phyloP scores from a whole-genome alignment of 1,140 invertebrate species.

The Bombus cullumanus region DNA sequence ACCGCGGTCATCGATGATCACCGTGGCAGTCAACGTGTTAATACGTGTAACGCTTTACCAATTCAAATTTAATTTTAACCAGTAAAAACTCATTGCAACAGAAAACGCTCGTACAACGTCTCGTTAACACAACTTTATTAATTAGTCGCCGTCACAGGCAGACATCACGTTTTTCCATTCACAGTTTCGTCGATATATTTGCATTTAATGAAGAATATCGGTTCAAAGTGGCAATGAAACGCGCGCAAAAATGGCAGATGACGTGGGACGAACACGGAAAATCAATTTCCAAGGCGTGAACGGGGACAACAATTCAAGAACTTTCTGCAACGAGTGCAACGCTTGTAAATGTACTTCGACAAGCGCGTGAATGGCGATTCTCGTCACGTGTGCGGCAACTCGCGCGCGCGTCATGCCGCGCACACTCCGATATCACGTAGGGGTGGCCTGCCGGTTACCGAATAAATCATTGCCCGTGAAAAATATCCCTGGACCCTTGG shows the following conservation, averaged over 20 bases:
- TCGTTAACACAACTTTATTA: neutral
- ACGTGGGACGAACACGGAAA: conserved; percentile 17
- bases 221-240: conserved; percentile 24
- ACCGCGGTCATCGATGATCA: no score
- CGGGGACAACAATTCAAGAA: conserved; percentile 34
- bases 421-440: conserved; percentile 9
- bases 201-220: conserved; percentile 18
- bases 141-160: neutral
- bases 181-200: neutral
- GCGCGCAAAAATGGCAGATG: conserved; percentile 7
- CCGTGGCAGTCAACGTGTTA: neutral
- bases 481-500: conserved; percentile 30
- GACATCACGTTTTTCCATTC: neutral
- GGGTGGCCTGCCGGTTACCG: conserved; percentile 11
- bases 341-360: conserved; percentile 53
- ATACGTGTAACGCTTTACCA: neutral
- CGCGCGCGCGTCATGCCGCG: neutral
- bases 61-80: neutral
- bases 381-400: conserved; percentile 22
- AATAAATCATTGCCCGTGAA: conserved; percentile 59
- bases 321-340: conserved; percentile 6
- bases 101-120: neutral
- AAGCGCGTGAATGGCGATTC: conserved; percentile 41
- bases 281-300: conserved; percentile 35
- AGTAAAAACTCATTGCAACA: neutral